Evolutionary conservation across 2,797 vertebrate species (phyloP), one percentile per base, ranked within the genome.

Genomic region (Halcyon chelicuti): DNA sequence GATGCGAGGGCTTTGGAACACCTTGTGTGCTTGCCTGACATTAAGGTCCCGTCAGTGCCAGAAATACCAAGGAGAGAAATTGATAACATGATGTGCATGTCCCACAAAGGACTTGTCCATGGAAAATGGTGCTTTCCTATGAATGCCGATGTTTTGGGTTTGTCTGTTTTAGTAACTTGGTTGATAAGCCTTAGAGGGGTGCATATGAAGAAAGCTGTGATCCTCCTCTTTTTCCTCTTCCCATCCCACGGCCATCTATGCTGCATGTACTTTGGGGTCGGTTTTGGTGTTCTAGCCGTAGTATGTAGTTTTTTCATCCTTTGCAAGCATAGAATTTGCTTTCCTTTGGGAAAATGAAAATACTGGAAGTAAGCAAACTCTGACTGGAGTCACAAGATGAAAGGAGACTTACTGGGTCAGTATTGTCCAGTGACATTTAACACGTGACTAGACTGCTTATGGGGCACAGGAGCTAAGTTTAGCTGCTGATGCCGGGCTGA

Each of bases 221-320:
- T 61, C 9, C 14, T 55, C 10, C 14, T 55, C 10, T 37, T 17
- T 7, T 21, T 11, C 5, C 10, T 3, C 6, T 8, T 12, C 29
- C 5, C 2, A 9, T 3, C 6, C 10, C 0, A 1, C 4, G 14
- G 14, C 17, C 8, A 5, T 39, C 15, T 21, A 4, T 33, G 29
- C 8, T 31, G 0, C 2, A 0, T 58, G 39, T 70, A 8, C 51
- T 85, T 65, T 62, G 44, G 10, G 29, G 16, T 72, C 18, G 28
- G 12, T 78, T 87, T 33, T 61, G 21, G 25, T 58, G 14, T 39
- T 87, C 23, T 46, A 33, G 49, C 25, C 37, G 11, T 25, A 29
- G 33, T 60, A 82, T 3, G 4, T 35, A 15, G 14, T 11, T 9
- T 66, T 87, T 66, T 79, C 10, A 31, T 57, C 18, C 40, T 71